These are phyloP conservation scores for Ligdia adustata DNA, from an alignment of 2,888 invertebrate genomes.

Conservation along the genomic window DNA sequence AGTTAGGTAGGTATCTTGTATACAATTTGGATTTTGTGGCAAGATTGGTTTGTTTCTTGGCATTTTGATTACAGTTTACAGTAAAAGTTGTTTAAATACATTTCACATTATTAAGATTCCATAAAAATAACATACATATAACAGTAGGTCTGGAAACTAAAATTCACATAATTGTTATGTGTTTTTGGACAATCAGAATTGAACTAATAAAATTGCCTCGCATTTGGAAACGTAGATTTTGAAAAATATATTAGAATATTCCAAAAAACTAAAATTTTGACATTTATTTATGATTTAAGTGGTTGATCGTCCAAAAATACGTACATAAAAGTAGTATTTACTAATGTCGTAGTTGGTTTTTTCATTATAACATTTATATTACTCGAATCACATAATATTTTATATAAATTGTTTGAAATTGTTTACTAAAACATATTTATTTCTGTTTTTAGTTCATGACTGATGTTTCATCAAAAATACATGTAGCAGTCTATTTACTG, in stretches of 20 bases:
- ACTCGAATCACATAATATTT: too few relatives aligned
- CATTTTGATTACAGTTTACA: constrained; percentile 31
- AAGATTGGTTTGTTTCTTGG: constrained; percentile 57
- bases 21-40: constrained; percentile 79
- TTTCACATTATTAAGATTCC: constrained; percentile 44
- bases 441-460: constrained; percentile 39
- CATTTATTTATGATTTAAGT: constrained; percentile 68
- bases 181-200: constrained; percentile 61
- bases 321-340: too few relatives aligned
- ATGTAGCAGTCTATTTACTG: constrained; percentile 27
- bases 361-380: too few relatives aligned
- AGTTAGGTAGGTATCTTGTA: constrained; percentile 50
- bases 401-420: too few relatives aligned
- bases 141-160: constrained; percentile 70
- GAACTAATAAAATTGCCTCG: constrained; percentile 82
- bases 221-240: constrained; percentile 83
- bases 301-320: constrained; percentile 59
- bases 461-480: constrained; percentile 45
- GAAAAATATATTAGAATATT: constrained; percentile 76
- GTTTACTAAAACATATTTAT: too few relatives aligned
- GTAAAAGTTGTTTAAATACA: constrained; percentile 38
- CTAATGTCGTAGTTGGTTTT: too few relatives aligned
- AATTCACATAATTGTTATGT: constrained; percentile 56
- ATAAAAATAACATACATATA: constrained; percentile 66
- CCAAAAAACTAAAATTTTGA: constrained; percentile 74